Evolutionary conservation across 2,888 invertebrate genomes (phyloP).

Genomic region (Halictus quadricinctus): DNA sequence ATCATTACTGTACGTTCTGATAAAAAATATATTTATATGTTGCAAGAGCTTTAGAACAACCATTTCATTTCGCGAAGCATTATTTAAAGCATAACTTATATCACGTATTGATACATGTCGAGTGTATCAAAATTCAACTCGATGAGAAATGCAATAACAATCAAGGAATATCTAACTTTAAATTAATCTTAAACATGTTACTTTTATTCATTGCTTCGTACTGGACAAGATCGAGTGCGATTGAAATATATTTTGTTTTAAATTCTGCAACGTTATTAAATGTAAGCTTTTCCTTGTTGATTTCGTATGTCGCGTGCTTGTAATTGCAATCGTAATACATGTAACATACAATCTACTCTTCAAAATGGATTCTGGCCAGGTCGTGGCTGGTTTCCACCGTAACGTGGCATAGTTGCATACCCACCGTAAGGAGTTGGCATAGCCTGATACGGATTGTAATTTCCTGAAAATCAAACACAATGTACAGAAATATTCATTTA

Average conservation of each 20-base stretch:
- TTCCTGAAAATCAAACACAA: conserved; percentile 55
- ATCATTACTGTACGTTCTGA: conserved; percentile 46
- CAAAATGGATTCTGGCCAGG: conserved; percentile 70
- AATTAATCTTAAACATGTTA: conserved; percentile 18
- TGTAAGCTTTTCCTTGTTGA: background rate
- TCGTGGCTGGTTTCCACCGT: conserved; percentile 70
- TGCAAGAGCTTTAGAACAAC: conserved; percentile 22
- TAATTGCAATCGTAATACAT: conserved; percentile 41
- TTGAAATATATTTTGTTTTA: conserved; percentile 22
- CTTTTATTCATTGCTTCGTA: conserved; percentile 3
- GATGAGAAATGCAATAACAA: conserved; percentile 46
- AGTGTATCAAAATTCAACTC: conserved; percentile 51
- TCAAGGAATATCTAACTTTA: conserved; percentile 29
- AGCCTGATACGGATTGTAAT: conserved; percentile 72
- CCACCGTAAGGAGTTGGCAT: conserved; percentile 71
- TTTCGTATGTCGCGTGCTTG: conserved; percentile 22
- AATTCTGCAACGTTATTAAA: background rate
- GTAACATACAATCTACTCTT: conserved; percentile 28
- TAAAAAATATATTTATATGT: conserved; percentile 66
- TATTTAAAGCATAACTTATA: conserved; percentile 53
- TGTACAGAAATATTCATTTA: background rate
- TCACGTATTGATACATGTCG: conserved; percentile 31
- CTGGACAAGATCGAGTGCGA: conserved; percentile 19
- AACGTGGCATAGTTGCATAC: conserved; percentile 78
- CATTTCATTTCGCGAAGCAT: conserved; percentile 36